These are phyloP conservation scores for Mythimna lalbum DNA, from an alignment of 2,888 invertebrate species.

Conservation along the genomic window DNA sequence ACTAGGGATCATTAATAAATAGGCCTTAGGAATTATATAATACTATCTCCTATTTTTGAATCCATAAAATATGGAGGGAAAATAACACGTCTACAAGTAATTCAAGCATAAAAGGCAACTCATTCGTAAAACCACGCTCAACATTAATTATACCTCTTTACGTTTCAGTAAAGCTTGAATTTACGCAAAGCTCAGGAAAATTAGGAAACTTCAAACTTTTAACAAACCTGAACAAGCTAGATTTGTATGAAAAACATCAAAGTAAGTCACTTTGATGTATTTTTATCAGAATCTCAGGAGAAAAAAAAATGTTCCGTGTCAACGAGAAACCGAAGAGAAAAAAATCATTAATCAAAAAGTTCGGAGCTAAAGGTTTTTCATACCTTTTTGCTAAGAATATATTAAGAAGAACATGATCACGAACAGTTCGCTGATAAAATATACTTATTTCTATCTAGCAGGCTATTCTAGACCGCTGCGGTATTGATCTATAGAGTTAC, in stretches of 20 bases:
- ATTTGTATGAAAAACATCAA: constrained; percentile 4
- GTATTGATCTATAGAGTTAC: too few relatives aligned
- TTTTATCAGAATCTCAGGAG: constrained; percentile 12
- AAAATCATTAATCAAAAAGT: constrained; percentile 24
- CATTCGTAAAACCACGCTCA: constrained; percentile 24
- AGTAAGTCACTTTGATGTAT: constrained; percentile 24
- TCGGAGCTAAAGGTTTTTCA: constrained; percentile 4
- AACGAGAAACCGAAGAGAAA: constrained; percentile 7
- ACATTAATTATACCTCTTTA: constrained; percentile 46
- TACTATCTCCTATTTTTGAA: constrained; percentile 5
- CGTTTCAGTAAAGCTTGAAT: constrained; percentile 19
- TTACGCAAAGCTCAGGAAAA: constrained; percentile 17
- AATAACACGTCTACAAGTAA: constrained; percentile 6
- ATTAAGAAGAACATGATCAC: not conserved
- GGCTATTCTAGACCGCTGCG: too few relatives aligned
- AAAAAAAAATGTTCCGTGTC: constrained; percentile 7
- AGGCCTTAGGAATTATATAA: not conserved
- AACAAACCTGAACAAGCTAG: constrained; percentile 21
- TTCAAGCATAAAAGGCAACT: constrained; percentile 12
- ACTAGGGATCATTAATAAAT: constrained; percentile 1
- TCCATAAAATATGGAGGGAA: constrained; percentile 3
- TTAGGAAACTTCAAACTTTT: constrained; percentile 25
- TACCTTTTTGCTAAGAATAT: not conserved
- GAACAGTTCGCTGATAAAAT: not conserved
- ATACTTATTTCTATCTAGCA: not conserved